Conservation (phyloP, 2,113 vertebrate genomes). For the Centropus unirufus region DNA sequence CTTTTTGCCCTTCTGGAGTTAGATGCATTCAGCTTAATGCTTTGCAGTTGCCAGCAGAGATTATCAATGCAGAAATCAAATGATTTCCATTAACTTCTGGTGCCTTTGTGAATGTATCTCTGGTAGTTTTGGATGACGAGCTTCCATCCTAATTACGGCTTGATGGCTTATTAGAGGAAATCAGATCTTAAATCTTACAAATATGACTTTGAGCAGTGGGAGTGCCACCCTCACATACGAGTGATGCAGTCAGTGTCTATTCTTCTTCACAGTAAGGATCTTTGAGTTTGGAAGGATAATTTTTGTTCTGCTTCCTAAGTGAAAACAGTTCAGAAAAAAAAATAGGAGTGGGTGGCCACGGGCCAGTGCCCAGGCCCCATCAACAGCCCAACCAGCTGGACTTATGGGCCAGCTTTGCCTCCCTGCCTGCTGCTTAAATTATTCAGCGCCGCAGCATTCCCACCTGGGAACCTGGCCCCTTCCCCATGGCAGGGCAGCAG, state of each 20-base stretch:
- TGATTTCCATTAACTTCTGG: not conserved
- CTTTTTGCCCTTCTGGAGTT: not conserved
- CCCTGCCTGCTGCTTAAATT: not conserved
- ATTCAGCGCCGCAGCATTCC: not conserved
- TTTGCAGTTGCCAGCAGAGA: not conserved
- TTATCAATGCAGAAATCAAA: not conserved
- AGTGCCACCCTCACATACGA: not conserved
- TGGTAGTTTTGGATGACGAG: not conserved
- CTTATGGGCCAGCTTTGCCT: not conserved
- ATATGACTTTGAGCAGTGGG: not conserved
- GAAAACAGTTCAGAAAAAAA: not conserved
- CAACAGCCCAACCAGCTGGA: not conserved
- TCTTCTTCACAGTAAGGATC: not conserved
- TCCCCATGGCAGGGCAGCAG: not conserved
- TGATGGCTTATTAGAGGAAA: not conserved
- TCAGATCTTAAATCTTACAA: not conserved
- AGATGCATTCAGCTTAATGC: not conserved
- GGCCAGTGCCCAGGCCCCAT: not conserved
- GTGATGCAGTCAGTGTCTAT: not conserved
- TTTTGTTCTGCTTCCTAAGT: not conserved
- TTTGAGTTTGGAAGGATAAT: not conserved
- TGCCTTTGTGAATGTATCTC: conserved; percentile 13
- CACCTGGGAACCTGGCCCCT: not conserved
- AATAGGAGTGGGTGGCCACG: not conserved
- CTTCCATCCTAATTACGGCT: not conserved